Conservation (phyloP, 2,888 invertebrate species). For the Eupithecia insigniata region DNA sequence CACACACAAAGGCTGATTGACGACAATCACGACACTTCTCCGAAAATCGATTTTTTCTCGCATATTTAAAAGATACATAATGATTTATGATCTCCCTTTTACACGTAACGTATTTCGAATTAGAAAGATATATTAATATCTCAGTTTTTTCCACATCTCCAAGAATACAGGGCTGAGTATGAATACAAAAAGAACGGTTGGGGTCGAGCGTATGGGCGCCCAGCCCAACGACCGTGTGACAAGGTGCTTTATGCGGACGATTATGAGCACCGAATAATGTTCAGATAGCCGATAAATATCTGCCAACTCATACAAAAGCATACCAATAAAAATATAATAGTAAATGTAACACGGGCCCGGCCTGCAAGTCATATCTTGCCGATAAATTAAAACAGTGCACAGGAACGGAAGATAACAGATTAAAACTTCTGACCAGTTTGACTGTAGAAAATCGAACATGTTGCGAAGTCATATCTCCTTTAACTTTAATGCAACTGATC, state of each 20-base stretch:
- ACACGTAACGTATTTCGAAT: slow-evolving; percentile 83
- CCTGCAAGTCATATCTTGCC: slow-evolving; percentile 81
- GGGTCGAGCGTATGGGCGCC: slow-evolving; percentile 79
- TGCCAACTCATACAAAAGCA: slow-evolving; percentile 85
- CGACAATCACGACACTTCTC: slow-evolving; percentile 63
- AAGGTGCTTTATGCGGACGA: slow-evolving; percentile 84
- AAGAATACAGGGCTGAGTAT: slow-evolving; percentile 75
- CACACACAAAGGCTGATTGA: slow-evolving; percentile 68
- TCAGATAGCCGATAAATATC: slow-evolving; percentile 84
- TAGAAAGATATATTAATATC: slow-evolving; percentile 85
- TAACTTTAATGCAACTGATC: no score
- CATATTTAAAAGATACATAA: slow-evolving; percentile 74
- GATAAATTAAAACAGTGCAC: slow-evolving; percentile 71
- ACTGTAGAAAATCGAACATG: not conserved
- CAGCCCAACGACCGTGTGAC: slow-evolving; percentile 84
- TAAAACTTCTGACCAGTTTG: slow-evolving; percentile 43
- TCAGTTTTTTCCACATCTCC: slow-evolving; percentile 83
- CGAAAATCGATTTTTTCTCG: slow-evolving; percentile 74
- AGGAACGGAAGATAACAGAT: slow-evolving; percentile 66
- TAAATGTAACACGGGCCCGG: slow-evolving; percentile 80
- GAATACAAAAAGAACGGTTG: slow-evolving; percentile 76
- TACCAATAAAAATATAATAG: slow-evolving; percentile 84
- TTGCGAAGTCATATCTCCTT: not conserved
- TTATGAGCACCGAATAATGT: slow-evolving; percentile 83
- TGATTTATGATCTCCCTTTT: slow-evolving; percentile 82